A percentile compares a stretch with the other conserved stretches of the same genome.
Evolutionary conservation across 2,797 vertebrate species (phyloP).

Genomic region (Rhabdomys pumilio): DNA sequence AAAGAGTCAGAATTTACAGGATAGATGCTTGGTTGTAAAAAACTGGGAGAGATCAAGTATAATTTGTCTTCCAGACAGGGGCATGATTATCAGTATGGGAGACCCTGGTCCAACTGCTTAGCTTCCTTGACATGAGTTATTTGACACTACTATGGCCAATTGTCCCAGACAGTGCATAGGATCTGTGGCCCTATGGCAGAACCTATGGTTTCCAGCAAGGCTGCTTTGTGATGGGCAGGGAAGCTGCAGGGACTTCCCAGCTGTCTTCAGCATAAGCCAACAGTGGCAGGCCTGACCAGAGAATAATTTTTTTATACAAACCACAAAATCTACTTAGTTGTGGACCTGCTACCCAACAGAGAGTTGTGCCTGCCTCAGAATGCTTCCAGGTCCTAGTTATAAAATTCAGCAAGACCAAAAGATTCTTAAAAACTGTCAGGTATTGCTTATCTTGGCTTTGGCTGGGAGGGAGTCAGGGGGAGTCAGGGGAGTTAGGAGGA

Average conservation of each 20-base stretch:
- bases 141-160: background rate
- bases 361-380: background rate
- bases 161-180: background rate
- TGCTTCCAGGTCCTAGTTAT: background rate
- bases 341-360: background rate
- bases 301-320: background rate
- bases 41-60: background rate
- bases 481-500: conserved; percentile 43
- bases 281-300: background rate
- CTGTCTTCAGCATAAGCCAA: background rate
- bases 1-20: background rate
- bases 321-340: too few relatives aligned
- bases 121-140: background rate
- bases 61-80: background rate
- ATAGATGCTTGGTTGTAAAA: background rate
- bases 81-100: background rate
- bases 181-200: background rate
- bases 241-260: background rate
- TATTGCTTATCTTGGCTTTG: conserved; percentile 52
- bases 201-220: background rate
- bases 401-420: conserved; percentile 46
- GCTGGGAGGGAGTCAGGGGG: background rate
- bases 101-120: background rate
- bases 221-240: background rate
- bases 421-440: conserved; percentile 20